phyloP scores from a whole-genome alignment of 2,113 vertebrate genomes.

The Chamaetylas fuelleborni region DNA sequence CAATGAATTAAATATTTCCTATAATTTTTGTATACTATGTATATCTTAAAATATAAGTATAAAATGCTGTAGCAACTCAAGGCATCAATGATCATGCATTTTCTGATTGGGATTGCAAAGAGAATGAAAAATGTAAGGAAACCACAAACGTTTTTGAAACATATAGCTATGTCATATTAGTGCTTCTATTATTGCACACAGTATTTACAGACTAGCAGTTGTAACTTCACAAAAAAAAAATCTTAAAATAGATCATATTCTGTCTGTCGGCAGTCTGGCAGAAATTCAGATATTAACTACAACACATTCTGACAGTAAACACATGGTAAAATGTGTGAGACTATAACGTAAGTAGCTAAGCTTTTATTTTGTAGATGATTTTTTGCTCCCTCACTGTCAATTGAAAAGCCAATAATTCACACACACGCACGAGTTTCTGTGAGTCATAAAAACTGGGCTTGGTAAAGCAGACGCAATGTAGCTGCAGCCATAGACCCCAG shows the following conservation, averaged over 20 bases:
- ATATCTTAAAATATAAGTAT: neutral
- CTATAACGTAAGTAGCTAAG: slow-evolving; percentile 35
- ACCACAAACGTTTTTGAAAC: neutral
- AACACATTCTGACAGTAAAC: slow-evolving; percentile 50
- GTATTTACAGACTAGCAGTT: slow-evolving; percentile 45
- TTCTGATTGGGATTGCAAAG: slow-evolving; percentile 11
- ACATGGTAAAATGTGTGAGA: slow-evolving; percentile 44
- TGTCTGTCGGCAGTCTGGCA: slow-evolving; percentile 46
- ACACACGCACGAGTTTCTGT: neutral
- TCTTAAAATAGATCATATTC: slow-evolving; percentile 32
- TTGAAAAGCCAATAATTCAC: slow-evolving; percentile 44
- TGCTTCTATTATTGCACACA: slow-evolving; percentile 17
- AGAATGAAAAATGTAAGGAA: neutral
- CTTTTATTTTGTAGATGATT: slow-evolving; percentile 27
- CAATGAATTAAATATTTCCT: neutral
- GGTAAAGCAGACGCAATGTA: neutral
- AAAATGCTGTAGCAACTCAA: neutral
- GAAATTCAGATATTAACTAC: slow-evolving; percentile 52
- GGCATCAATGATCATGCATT: neutral
- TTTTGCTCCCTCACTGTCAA: slow-evolving; percentile 22
- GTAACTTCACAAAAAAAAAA: neutral
- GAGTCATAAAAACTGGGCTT: slow-evolving; percentile 16
- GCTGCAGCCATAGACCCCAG: neutral
- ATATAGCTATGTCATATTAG: slow-evolving; percentile 20
- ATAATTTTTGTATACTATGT: neutral